Conservation (phyloP, 1,140 invertebrate genomes). For the Steinernema feltiae region DNA sequence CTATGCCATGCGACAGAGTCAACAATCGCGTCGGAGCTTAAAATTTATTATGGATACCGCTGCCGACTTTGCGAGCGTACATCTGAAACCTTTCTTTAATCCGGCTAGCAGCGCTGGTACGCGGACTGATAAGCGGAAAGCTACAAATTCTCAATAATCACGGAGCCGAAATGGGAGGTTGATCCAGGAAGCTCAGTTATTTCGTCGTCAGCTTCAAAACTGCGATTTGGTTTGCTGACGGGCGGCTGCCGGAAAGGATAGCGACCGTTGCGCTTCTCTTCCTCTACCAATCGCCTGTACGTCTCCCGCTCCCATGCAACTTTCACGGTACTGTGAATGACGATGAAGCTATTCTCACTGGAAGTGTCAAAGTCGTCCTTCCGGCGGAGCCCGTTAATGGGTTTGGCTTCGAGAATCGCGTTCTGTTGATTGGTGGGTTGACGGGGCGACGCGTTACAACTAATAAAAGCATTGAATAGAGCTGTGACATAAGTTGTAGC, state of each 20-base stretch:
- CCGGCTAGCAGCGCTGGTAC: no score
- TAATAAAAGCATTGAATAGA: no score
- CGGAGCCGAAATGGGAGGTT: not conserved
- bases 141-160: not conserved
- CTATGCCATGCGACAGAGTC: no score
- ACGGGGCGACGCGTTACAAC: not conserved
- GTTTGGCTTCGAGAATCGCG: not conserved
- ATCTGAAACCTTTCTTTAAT: no score
- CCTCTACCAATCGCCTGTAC: not conserved
- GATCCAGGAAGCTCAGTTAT: not conserved
- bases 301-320: not conserved
- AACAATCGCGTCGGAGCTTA: no score
- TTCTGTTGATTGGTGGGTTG: no score
- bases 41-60: no score
- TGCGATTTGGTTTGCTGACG: not conserved
- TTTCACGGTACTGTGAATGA: not conserved
- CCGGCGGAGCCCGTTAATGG: not conserved
- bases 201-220: not conserved
- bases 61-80: no score
- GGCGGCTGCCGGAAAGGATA: not conserved
- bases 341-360: constrained; percentile 2
- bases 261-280: not conserved
- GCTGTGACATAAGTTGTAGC: not conserved
- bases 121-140: no score
- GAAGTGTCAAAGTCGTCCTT: not conserved